Percentiles rank a stretch among this genome's conserved stretches.
These are phyloP conservation scores for Dryobates pubescens DNA, from an alignment of 2,797 vertebrate genomes.

Conservation along the genomic window DNA sequence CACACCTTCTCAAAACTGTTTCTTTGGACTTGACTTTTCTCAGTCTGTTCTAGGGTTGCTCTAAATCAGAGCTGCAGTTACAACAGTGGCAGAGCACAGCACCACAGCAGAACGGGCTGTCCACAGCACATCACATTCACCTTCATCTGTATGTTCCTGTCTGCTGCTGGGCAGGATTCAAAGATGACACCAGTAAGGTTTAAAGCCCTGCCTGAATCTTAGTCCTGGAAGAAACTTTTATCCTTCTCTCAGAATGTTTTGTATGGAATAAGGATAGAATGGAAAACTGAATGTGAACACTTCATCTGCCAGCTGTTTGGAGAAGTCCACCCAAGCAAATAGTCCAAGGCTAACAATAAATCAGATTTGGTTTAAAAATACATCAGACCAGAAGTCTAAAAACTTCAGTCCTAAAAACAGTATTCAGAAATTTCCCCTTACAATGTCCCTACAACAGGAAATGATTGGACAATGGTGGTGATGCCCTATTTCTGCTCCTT, in stretches of 20 bases:
- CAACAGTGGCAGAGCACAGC: neutral
- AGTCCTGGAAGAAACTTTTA: neutral
- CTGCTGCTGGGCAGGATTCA: neutral
- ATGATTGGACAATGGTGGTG: neutral
- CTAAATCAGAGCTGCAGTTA: neutral
- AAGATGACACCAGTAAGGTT: neutral
- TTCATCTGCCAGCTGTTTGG: neutral
- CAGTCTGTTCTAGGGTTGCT: neutral
- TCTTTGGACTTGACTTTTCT: neutral
- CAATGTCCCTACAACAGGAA: neutral
- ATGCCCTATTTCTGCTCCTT: neutral
- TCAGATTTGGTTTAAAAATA: neutral
- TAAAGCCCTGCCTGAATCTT: neutral
- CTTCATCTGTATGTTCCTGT: fast-evolving
- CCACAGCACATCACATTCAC: neutral
- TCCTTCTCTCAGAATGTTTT: neutral
- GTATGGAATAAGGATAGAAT: neutral
- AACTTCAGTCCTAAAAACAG: neutral
- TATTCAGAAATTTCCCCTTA: neutral
- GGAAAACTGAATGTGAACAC: neutral
- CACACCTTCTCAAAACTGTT: neutral
- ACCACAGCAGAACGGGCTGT: neutral
- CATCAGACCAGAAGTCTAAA: neutral
- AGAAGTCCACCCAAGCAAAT: neutral
- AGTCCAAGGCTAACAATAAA: neutral